Conservation (phyloP, 1,140 invertebrate genomes). For the Telenomus remus region DNA sequence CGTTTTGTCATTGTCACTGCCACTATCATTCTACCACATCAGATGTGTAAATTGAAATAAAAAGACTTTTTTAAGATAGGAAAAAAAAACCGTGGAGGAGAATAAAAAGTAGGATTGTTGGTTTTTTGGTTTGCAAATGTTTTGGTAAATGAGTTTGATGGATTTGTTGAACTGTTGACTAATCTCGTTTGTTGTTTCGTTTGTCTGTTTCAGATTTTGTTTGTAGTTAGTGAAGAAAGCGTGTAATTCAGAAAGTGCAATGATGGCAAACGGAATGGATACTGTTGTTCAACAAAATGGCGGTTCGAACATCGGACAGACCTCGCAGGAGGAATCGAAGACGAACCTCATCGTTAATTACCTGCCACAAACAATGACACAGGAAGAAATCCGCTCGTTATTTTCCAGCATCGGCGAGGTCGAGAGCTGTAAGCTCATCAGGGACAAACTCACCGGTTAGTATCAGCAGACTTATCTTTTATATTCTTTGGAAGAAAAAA, state of each 20-base stretch:
- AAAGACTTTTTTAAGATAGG: too few relatives aligned
- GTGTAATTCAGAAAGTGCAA: conserved; percentile 72
- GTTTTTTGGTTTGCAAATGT: too few relatives aligned
- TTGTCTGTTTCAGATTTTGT: conserved; percentile 71
- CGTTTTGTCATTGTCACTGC: conserved; percentile 9
- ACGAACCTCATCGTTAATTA: conserved; percentile 99
- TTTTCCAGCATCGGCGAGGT: conserved; percentile 99
- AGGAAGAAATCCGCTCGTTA: conserved; percentile 97
- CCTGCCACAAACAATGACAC: conserved; percentile 99
- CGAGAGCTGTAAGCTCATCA: conserved; percentile 98
- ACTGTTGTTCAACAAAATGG: conserved; percentile 82
- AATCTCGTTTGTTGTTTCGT: too few relatives aligned
- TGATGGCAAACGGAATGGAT: conserved; percentile 91
- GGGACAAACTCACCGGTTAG: conserved; percentile 97
- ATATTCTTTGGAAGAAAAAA: background rate
- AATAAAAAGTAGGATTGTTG: background rate
- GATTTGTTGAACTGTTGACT: too few relatives aligned
- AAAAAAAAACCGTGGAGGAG: background rate
- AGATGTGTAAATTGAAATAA: background rate
- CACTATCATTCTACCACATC: background rate
- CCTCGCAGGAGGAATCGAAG: conserved; percentile 92
- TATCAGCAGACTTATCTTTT: background rate
- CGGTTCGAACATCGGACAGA: conserved; percentile 80
- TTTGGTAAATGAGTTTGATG: too few relatives aligned
- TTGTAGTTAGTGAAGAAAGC: conserved; percentile 69